Evolutionary conservation across 2,888 invertebrate genomes (phyloP), one percentile per base, ranked within the genome.

Genomic region (Aradus depressus): DNA sequence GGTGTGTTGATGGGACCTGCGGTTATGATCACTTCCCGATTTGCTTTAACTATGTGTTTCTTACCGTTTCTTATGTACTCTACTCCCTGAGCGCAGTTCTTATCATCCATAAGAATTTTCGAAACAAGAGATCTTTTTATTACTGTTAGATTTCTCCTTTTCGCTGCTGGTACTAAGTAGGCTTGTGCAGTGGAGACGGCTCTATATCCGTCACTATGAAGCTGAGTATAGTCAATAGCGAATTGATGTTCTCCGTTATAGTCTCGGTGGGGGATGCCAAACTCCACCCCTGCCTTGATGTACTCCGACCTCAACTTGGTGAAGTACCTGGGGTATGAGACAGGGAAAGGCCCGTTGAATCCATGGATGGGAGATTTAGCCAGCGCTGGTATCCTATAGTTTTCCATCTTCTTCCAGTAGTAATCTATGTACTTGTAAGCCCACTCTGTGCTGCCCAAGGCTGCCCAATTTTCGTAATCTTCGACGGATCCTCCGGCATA

Each of bases 51-150:
- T 10, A 38, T 41, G 22, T 44, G 37, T 49, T 73, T 75, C 50
- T 73, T 72, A 1, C 81, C 81, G 47, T 81, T 73, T 39, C 82
- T 74, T 4, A 80, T 64, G 56, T 83, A 84, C 61, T 84, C 81
- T 0, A 90, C 81, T 0, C 85, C 89, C 10, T 51, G 43, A 19
- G 47, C 42, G n/a, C 22, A 42, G 14, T 38, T 28, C 16, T 38
- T 6, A 25, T 50, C 25, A 23, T 45, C 23, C 18, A 45, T 35
- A 18, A 45, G 14, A 25, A 45, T 45, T 34, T 45, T 45, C 5
- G 45, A 45, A 10, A 34, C 45, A 22, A 45, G 21, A 14, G 45
- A 22, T 34, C 66, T 60, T 39, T 65, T 64, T 4, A 65, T 63
- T 3, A 70, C 63, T 52, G 69, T 64, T 3, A 70, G 59, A 54